phyloP scores from a whole-genome alignment of 2,113 vertebrate genomes.

The Oreamnos americanus region DNA sequence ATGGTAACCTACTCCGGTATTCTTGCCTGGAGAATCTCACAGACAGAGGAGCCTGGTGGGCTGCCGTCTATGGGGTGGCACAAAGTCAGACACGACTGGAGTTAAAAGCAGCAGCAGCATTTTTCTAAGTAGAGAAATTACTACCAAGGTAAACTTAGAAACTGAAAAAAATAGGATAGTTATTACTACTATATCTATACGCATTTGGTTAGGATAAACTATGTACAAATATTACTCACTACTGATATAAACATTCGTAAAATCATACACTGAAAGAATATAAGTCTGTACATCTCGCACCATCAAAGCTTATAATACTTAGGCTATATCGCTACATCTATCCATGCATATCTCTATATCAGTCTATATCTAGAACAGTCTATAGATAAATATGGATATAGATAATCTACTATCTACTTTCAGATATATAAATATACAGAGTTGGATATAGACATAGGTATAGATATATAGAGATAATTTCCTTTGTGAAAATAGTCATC shows the following conservation, averaged over 20 bases:
- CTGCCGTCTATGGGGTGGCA: rapidly evolving
- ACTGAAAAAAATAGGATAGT: not conserved
- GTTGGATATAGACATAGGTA: not conserved
- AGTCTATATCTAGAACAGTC: too few species aligned
- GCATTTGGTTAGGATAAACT: not conserved
- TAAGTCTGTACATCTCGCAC: not conserved
- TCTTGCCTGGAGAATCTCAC: not conserved
- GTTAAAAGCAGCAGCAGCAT: not conserved
- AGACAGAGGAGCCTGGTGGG: not conserved
- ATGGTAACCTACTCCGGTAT: not conserved
- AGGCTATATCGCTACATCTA: not conserved
- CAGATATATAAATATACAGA: not conserved
- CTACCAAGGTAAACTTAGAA: not conserved
- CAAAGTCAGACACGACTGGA: not conserved
- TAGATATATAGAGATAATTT: not conserved
- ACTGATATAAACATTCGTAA: not conserved
- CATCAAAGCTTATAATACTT: not conserved
- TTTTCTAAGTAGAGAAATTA: not conserved
- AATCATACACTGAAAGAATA: not conserved
- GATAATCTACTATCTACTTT: not conserved
- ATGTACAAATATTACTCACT: not conserved
- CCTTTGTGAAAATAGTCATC: not conserved
- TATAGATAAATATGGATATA: not conserved
- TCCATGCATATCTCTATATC: not conserved
- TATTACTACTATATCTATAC: not conserved